Evolutionary conservation across 2,888 invertebrate genomes (phyloP), one percentile per base, ranked within the genome.

Genomic region (Clostera curtula): DNA sequence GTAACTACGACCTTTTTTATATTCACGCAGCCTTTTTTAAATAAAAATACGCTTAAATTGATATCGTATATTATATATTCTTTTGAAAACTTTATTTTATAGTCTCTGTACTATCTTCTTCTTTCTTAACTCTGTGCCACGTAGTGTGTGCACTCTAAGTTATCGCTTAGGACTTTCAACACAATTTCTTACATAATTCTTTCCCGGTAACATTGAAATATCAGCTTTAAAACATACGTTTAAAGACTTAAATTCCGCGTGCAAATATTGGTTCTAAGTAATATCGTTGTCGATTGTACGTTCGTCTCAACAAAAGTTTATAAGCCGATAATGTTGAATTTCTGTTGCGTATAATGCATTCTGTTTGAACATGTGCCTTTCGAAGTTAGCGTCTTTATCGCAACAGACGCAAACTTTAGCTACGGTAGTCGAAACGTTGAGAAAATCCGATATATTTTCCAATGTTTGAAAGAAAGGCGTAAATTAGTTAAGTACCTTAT

Each of bases 261-360:
- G 26, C 23, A 30, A 9, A 31, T 28, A 34, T 32, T 25, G 19
- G 19, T 38, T 30, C 23, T 19, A 28, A 22, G 23, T 25, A 21
- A 19, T 43, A 32, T 37, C 29, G 24, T 26, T 36, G 24, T 35
- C 27, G 40, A 43, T 40, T 34, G 36, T 37, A 49, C 29, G 25
- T 30, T 40, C 34, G 24, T 28, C 11, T 19, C 23, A 15, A 34
- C 29, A 20, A 22, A 51, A 51, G 30, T 51, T 49, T 40, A 32
- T 49, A 53, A 52, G 39, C 34, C 40, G 40, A 42, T 50, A 46
- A 42, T 48, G 43, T 46, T 39, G 30, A 36, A 46, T 46, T 48
- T 46, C 42, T 40, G 54, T 48, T 48, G 39, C 43, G 35, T 42
- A 35, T 40, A 42, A 40, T 50, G 46, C 39, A 48, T 40, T 43